Evolutionary conservation across 2,888 invertebrate genomes (phyloP).

Genomic region (Eupithecia abbreviata): DNA sequence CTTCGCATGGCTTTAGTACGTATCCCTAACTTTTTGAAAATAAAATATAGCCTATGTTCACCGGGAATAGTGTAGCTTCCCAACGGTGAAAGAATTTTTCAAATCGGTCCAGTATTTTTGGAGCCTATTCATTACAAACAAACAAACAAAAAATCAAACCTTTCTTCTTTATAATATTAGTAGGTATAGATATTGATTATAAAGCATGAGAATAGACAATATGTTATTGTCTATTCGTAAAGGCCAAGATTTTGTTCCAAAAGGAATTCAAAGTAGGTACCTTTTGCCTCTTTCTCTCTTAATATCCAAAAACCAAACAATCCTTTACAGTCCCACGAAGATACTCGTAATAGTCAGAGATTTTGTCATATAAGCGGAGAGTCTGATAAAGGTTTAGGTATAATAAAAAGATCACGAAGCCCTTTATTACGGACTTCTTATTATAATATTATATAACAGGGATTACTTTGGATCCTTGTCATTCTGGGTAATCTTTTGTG

Average conservation of each 20-base stretch:
- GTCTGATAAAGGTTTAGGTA: slow-evolving; percentile 25
- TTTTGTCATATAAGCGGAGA: slow-evolving; percentile 30
- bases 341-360: slow-evolving; percentile 18
- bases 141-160: too few species aligned
- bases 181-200: too few species aligned
- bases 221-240: too few species aligned
- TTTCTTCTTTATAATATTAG: too few species aligned
- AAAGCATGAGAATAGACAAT: too few species aligned
- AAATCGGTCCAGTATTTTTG: too few species aligned
- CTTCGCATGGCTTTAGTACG: too few species aligned
- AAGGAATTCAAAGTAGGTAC: not conserved
- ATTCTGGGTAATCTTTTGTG: slow-evolving; percentile 30
- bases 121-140: too few species aligned
- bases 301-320: not conserved
- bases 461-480: slow-evolving; percentile 39
- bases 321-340: slow-evolving; percentile 5
- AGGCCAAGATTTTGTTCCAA: not conserved
- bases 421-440: slow-evolving; percentile 30
- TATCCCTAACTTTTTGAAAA: too few species aligned
- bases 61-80: too few species aligned
- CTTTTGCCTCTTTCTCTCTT: not conserved
- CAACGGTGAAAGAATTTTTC: too few species aligned
- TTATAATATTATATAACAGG: slow-evolving; percentile 21
- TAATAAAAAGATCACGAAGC: slow-evolving; percentile 24
- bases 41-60: too few species aligned